Conservation (phyloP, 2,888 invertebrate genomes). For the Lucinisca nassula region DNA sequence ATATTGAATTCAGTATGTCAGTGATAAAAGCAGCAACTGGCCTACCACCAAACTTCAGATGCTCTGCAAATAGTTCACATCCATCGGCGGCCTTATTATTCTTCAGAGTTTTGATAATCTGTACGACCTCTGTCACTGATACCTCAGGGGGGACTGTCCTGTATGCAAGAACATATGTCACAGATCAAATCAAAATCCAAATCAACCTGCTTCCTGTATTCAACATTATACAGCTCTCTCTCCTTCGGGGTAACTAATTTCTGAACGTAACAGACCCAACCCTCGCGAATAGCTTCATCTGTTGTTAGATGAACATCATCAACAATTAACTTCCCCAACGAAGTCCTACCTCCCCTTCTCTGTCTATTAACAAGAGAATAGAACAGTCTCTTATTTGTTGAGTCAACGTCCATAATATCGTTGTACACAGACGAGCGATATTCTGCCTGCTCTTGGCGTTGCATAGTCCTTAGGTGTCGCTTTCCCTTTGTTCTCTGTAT, state of each 20-base stretch:
- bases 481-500: neutral
- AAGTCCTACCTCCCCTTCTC: neutral
- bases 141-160: neutral
- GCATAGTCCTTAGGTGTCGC: neutral
- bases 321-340: neutral
- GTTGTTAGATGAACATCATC: neutral
- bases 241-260: neutral
- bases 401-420: neutral
- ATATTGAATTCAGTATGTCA: neutral
- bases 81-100: slow-evolving; percentile 11
- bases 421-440: neutral
- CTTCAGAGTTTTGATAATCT: neutral
- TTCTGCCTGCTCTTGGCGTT: neutral
- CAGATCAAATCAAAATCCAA: neutral
- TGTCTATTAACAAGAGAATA: neutral
- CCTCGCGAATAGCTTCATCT: neutral
- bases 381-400: neutral
- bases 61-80: neutral
- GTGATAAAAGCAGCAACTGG: neutral
- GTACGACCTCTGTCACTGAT: neutral
- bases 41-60: slow-evolving; percentile 21
- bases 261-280: neutral
- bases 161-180: neutral
- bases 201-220: neutral
- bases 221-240: neutral